Evolutionary conservation across 2,888 invertebrate species (phyloP), one percentile per base, ranked within the genome.

Genomic region (Euphydryas editha): DNA sequence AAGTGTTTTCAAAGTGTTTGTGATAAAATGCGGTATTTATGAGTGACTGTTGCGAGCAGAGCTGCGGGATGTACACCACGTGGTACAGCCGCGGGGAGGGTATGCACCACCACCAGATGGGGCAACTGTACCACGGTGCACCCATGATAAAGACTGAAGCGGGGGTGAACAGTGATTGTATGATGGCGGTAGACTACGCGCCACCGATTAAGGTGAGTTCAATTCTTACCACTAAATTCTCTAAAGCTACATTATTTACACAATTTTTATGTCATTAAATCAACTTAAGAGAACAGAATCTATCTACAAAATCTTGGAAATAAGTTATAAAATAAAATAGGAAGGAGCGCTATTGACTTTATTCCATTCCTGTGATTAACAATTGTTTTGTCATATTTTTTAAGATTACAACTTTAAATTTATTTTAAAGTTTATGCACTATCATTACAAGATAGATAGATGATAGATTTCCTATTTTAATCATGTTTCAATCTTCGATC

Each of bases 141-240:
- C 93, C 94, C 64, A 93, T 94, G 90, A 94, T 94, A 74, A 94
- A 94, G 89, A 94, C 94, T 73, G 94, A 94, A 72, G 94, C 94
- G 58, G 93, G 93, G 37, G 93, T 94, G 49, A 94, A 94, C 79
- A 94, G 93, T 79, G 95, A 95, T 81, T 95, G 95, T 72, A 95
- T 95, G 95, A 93, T 94, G 88, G 94, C 94, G 0, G 93, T 95
- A 30, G 95, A 95, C 75, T 95, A 95, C 78, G 94, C 94, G 0
- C 94, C 94, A 0, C 94, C 94, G 21, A 94, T 94, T 81, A 95
- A 95, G 94, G 95, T 95, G 88, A 82, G 92, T 75, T 15, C 3
- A 11, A 20, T 20, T 47, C 18, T 46, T 10, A 18, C 10, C 3
- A 8, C 37, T 13, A 5, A n/a, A 42, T 15, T 15, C n/a, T 42